phyloP scores from a whole-genome alignment of 2,888 invertebrate genomes.

The Oligia fasciuncula region DNA sequence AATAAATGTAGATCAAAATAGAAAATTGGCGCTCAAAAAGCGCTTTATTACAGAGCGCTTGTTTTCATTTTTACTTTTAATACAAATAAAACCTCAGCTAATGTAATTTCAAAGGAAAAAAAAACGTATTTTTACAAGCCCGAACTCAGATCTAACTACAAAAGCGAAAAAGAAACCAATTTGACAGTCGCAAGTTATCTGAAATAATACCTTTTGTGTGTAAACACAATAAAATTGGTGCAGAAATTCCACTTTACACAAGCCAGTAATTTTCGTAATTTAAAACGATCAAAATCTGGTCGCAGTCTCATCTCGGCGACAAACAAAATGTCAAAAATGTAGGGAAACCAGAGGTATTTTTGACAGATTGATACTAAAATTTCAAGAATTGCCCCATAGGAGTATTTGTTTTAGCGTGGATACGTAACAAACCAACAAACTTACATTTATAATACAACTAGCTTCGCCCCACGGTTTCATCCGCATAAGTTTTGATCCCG shows the following conservation, averaged over 20 bases:
- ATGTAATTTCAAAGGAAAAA: slow-evolving; percentile 28
- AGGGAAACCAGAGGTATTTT: too few relatives aligned
- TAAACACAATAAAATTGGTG: not conserved
- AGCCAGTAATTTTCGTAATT: not conserved
- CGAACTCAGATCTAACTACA: slow-evolving; percentile 49
- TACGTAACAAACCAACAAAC: too few relatives aligned
- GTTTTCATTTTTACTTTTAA: slow-evolving; percentile 21
- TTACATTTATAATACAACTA: too few relatives aligned
- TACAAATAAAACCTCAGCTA: slow-evolving; percentile 28
- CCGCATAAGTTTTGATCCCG: too few relatives aligned
- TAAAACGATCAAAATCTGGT: not conserved
- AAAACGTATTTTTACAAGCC: slow-evolving; percentile 34
- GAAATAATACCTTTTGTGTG: slow-evolving; percentile 54
- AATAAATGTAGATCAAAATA: slow-evolving; percentile 15
- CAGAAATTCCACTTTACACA: slow-evolving; percentile 14
- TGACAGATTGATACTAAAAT: too few relatives aligned
- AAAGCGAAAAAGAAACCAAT: slow-evolving; percentile 55
- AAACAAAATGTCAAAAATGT: not conserved
- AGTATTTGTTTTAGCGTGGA: too few relatives aligned
- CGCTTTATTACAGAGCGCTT: not conserved
- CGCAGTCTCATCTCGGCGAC: not conserved
- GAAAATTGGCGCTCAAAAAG: not conserved
- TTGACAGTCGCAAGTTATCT: slow-evolving; percentile 58
- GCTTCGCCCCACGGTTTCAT: too few relatives aligned
- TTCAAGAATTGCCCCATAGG: too few relatives aligned